Evolutionary conservation across 2,888 invertebrate species (phyloP).

Genomic region (Hydropsyche betteni): DNA sequence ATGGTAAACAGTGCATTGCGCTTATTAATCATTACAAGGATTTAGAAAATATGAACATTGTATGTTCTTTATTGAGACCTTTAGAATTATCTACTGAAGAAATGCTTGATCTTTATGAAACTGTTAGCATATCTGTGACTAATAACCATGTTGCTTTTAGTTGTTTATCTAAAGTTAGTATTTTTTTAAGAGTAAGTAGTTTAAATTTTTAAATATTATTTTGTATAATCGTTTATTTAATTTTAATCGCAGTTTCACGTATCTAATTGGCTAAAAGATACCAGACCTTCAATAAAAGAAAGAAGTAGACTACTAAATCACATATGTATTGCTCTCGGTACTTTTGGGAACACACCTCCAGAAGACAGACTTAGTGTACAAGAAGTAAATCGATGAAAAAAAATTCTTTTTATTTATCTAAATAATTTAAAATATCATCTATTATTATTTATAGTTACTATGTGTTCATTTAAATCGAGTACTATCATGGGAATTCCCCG

Average conservation of each 20-base stretch:
- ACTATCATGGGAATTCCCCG: conserved; percentile 50
- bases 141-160: conserved; percentile 50
- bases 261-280: conserved; percentile 46
- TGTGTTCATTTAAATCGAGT: conserved; percentile 49
- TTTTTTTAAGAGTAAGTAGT: neutral
- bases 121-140: conserved; percentile 44
- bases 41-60: conserved; percentile 39
- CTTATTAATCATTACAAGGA: conserved; percentile 38
- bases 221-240: neutral
- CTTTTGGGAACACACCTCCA: conserved; percentile 42
- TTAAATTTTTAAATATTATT: neutral
- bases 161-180: conserved; percentile 49
- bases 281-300: conserved; percentile 39
- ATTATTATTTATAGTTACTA: conserved; percentile 44
- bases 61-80: conserved; percentile 48
- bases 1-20: conserved; percentile 45
- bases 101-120: conserved; percentile 47
- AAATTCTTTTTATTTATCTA: conserved; percentile 6
- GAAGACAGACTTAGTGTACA: conserved; percentile 46
- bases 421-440: neutral
- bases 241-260: conserved; percentile 46
- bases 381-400: conserved; percentile 38
- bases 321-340: conserved; percentile 45
- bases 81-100: conserved; percentile 48
- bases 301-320: conserved; percentile 43